Conservation (phyloP, 2,113 vertebrate genomes). For the Excalfactoria chinensis region DNA sequence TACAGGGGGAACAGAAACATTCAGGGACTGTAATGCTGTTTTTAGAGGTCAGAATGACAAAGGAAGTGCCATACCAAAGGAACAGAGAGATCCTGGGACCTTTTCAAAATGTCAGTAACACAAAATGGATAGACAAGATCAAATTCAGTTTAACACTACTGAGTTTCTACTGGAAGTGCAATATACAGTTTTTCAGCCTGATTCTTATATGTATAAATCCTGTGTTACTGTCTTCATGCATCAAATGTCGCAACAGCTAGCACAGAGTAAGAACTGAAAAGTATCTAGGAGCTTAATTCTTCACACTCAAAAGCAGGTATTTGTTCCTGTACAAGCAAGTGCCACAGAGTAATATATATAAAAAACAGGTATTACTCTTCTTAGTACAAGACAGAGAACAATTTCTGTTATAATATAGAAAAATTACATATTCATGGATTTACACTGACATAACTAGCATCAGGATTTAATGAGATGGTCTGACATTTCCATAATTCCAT, state of each 20-base stretch:
- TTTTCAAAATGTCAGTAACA: not conserved
- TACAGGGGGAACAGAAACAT: not conserved
- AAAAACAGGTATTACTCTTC: not conserved
- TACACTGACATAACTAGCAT: not conserved
- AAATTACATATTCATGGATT: not conserved
- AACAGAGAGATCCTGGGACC: not conserved
- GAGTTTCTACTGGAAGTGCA: conserved; percentile 3
- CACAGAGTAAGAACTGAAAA: not conserved
- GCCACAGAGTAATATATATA: not conserved
- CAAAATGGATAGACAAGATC: not conserved
- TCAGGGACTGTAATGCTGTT: not conserved
- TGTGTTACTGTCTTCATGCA: not conserved
- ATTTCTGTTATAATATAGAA: not conserved
- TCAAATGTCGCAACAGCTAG: not conserved
- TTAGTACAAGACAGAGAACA: not conserved
- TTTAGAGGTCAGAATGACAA: not conserved
- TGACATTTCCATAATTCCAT: not conserved
- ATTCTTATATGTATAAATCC: not conserved
- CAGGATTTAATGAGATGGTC: not conserved
- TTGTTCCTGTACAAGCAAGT: not conserved
- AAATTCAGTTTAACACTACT: not conserved
- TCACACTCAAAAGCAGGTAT: not conserved
- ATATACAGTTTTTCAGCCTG: not conserved
- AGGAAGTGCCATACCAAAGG: not conserved
- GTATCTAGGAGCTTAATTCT: not conserved